phyloP scores from a whole-genome alignment of 2,888 invertebrate species.

The Pecten maximus region DNA sequence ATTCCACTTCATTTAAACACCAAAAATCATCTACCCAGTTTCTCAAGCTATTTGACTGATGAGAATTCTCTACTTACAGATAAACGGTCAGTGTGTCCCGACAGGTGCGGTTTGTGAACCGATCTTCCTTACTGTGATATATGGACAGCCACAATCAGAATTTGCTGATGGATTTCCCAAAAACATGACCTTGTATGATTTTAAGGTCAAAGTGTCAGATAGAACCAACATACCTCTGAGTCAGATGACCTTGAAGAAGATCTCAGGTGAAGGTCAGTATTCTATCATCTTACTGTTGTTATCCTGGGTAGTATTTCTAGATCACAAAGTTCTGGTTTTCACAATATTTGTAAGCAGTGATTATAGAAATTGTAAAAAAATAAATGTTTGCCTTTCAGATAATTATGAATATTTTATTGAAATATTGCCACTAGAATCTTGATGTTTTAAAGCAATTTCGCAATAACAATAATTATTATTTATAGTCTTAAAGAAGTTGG shows the following conservation, averaged over 20 bases:
- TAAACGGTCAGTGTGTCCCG: slow-evolving; percentile 66
- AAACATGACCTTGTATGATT: slow-evolving; percentile 65
- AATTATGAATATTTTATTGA: too few species aligned
- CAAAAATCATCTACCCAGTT: neutral
- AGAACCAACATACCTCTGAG: slow-evolving; percentile 58
- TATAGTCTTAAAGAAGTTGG: too few species aligned
- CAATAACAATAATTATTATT: too few species aligned
- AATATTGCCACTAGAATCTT: too few species aligned
- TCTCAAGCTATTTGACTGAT: neutral
- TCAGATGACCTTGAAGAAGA: slow-evolving; percentile 60
- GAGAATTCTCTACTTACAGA: slow-evolving; percentile 56
- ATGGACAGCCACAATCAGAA: slow-evolving; percentile 64
- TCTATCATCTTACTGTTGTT: neutral
- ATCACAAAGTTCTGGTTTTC: too few species aligned
- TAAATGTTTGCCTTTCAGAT: too few species aligned
- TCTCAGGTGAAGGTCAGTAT: slow-evolving; percentile 63
- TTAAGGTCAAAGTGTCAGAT: slow-evolving; percentile 67
- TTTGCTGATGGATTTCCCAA: slow-evolving; percentile 71
- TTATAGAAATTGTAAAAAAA: too few species aligned
- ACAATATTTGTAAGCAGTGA: too few species aligned
- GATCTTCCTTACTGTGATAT: slow-evolving; percentile 71
- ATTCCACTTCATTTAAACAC: neutral
- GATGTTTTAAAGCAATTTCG: too few species aligned
- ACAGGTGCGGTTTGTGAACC: slow-evolving; percentile 73
- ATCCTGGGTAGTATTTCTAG: too few species aligned